Conservation (phyloP, 2,888 invertebrate genomes). For the Macroteleia sp. region DNA sequence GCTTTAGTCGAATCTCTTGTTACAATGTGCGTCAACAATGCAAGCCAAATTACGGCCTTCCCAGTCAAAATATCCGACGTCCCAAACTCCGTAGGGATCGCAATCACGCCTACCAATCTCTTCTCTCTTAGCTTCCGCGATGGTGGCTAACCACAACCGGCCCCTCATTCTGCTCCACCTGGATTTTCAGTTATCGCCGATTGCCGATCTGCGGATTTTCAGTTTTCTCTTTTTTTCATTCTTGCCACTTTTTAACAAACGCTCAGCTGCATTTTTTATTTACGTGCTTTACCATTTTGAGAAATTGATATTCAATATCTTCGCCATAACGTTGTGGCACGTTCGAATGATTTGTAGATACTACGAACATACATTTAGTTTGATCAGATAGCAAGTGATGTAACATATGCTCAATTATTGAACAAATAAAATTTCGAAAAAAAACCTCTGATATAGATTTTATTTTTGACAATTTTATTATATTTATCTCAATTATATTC, state of each 20-base stretch:
- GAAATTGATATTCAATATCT: slow-evolving; percentile 56
- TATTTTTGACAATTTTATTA: no score
- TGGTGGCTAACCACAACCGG: slow-evolving; percentile 80
- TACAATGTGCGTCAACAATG: slow-evolving; percentile 78
- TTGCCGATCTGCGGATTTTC: slow-evolving; percentile 82
- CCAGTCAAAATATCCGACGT: slow-evolving; percentile 81
- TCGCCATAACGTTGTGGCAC: slow-evolving; percentile 29
- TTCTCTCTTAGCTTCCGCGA: slow-evolving; percentile 59
- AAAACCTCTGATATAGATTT: no score
- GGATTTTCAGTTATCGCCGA: slow-evolving; percentile 82
- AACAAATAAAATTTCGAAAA: no score
- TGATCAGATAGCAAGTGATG: background rate
- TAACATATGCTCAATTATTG: slow-evolving; percentile 17
- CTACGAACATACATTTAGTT: slow-evolving; percentile 3
- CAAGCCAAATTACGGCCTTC: slow-evolving; percentile 79
- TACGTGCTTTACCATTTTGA: slow-evolving; percentile 37
- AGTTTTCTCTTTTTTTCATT: slow-evolving; percentile 60
- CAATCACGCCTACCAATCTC: slow-evolving; percentile 73
- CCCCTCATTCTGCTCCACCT: slow-evolving; percentile 72
- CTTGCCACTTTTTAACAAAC: slow-evolving; percentile 1
- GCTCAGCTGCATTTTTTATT: slow-evolving; percentile 52
- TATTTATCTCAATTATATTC: no score
- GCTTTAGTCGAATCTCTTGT: no score
- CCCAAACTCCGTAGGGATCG: slow-evolving; percentile 45
- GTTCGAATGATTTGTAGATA: slow-evolving; percentile 38